Evolutionary conservation across 2,113 vertebrate species (phyloP).

Genomic region (Rhynchopsitta pachyrhyncha): DNA sequence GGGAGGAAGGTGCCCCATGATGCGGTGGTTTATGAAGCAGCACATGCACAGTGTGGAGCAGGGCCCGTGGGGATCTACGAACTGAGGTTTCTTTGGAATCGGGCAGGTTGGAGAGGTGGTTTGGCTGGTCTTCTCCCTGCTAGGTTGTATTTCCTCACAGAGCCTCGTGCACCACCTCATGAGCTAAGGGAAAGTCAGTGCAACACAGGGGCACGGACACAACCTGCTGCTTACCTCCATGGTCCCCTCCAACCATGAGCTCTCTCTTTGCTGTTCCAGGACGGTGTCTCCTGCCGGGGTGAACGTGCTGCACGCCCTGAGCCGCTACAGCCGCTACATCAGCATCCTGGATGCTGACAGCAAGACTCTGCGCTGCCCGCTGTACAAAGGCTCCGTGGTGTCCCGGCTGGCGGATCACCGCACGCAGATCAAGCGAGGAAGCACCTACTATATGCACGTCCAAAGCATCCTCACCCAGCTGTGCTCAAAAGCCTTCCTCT

Average conservation of each 20-base stretch:
- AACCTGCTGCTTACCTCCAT: fast-evolving
- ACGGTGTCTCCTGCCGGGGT: slow-evolving; percentile 80
- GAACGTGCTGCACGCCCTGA: slow-evolving; percentile 83
- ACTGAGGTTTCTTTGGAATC: neutral
- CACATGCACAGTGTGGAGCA: fast-evolving
- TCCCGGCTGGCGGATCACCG: slow-evolving; percentile 90
- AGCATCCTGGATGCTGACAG: slow-evolving; percentile 92
- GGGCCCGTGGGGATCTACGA: fast-evolving
- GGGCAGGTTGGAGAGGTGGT: neutral
- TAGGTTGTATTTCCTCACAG: neutral
- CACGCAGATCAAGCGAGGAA: slow-evolving; percentile 91
- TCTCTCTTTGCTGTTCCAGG: slow-evolving; percentile 74
- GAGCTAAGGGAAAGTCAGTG: fast-evolving
- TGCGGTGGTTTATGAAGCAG: neutral
- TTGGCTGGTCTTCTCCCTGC: fast-evolving
- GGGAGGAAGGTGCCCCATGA: neutral
- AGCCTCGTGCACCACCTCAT: fast-evolving
- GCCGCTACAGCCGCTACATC: slow-evolving; percentile 92
- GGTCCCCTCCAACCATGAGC: neutral
- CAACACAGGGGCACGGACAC: fast-evolving
- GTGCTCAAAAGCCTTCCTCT: slow-evolving; percentile 90
- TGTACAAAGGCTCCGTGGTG: slow-evolving; percentile 84
- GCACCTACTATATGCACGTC: slow-evolving; percentile 92
- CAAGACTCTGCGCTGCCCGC: slow-evolving; percentile 90
- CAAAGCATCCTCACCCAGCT: slow-evolving; percentile 88